Conservation (phyloP, 1,140 invertebrate genomes). For the Cherax destructor region DNA sequence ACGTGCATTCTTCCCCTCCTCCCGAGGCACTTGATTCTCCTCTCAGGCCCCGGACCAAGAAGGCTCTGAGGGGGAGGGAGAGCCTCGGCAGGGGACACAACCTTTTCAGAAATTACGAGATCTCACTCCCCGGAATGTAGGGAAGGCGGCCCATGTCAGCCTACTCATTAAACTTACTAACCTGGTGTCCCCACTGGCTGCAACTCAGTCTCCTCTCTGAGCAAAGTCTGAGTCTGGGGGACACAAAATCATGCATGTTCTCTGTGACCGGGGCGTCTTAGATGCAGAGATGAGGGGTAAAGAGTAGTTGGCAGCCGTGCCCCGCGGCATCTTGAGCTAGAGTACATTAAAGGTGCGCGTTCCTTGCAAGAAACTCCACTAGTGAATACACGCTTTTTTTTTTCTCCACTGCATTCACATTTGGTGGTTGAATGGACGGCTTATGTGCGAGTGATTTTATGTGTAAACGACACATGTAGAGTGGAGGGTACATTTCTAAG, state of each 20-base stretch:
- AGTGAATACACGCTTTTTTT: conserved; percentile 22
- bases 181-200: neutral
- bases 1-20: conserved; percentile 59
- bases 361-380: conserved; percentile 53
- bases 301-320: conserved; percentile 41
- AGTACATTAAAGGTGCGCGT: conserved; percentile 53
- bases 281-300: neutral
- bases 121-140: conserved; percentile 21
- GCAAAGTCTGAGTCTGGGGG: neutral
- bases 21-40: conserved; percentile 59
- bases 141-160: neutral
- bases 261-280: conserved; percentile 29
- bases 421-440: conserved; percentile 56
- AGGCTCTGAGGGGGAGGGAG: conserved; percentile 31
- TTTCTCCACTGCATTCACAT: conserved; percentile 50
- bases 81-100: conserved; percentile 10
- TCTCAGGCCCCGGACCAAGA: conserved; percentile 53
- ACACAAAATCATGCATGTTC: neutral
- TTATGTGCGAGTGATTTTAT: conserved; percentile 66
- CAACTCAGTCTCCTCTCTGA: neutral
- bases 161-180: neutral
- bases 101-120: conserved; percentile 46
- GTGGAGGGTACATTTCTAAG: conserved; percentile 50
- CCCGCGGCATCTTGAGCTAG: conserved; percentile 53
- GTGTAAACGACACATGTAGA: conserved; percentile 54